Conservation (phyloP, 1,140 invertebrate species). For the Lasioglossum baleicum region DNA sequence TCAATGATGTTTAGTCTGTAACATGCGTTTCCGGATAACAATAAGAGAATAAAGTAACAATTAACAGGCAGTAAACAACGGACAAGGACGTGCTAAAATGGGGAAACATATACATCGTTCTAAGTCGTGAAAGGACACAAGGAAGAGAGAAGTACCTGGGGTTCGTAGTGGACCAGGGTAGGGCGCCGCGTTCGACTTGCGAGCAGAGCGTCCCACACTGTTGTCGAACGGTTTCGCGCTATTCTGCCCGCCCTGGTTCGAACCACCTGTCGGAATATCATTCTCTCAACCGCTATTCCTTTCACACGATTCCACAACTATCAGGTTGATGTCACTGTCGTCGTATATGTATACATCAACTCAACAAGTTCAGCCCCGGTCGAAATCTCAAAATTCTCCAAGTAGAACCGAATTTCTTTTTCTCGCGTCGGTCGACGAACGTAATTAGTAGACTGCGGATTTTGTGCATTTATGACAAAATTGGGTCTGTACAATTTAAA, state of each 20-base stretch:
- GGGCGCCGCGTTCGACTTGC: conserved; percentile 45
- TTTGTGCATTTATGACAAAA: too few species aligned
- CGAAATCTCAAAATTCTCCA: too few species aligned
- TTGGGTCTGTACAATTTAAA: too few species aligned
- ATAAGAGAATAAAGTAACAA: not conserved
- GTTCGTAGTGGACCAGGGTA: conserved; percentile 44
- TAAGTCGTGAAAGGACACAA: conserved; percentile 35
- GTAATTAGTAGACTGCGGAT: too few species aligned
- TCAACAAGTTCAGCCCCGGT: too few species aligned
- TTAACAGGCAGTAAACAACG: not conserved
- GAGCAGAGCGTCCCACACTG: conserved; percentile 38
- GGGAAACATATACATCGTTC: not conserved
- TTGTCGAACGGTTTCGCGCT: conserved; percentile 40
- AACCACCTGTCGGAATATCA: conserved; percentile 47
- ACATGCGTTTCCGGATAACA: not conserved
- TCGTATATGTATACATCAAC: not conserved
- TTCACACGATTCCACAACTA: conserved; percentile 23
- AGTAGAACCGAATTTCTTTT: too few species aligned
- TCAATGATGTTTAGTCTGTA: not conserved
- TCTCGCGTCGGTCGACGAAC: too few species aligned
- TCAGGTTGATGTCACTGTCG: not conserved
- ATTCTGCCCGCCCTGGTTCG: conserved; percentile 49
- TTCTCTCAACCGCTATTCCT: conserved; percentile 49
- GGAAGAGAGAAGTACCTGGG: conserved; percentile 46
- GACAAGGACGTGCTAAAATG: not conserved